Conservation (phyloP, 2,888 invertebrate species). For the Hipparchia sbordonii region DNA sequence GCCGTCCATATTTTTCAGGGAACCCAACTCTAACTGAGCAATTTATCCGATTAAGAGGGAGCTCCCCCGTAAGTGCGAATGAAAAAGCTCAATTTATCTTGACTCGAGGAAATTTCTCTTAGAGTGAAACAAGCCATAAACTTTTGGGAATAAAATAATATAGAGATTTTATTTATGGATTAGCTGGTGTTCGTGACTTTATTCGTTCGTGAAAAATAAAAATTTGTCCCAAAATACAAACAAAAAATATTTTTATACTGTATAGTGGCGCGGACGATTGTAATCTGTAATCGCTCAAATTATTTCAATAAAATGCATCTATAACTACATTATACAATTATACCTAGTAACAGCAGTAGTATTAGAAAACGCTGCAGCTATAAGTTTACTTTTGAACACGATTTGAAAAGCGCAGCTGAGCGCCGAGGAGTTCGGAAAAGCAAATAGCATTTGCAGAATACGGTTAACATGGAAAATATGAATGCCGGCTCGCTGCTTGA, state of each 20-base stretch:
- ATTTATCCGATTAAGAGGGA: slow-evolving; percentile 23
- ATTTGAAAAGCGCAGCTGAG: slow-evolving; percentile 5
- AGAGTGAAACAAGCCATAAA: slow-evolving; percentile 10
- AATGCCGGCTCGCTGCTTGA: neutral
- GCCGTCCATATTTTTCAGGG: slow-evolving; percentile 10
- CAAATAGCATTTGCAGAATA: slow-evolving; percentile 10
- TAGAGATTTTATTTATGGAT: neutral
- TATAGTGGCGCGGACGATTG: too few relatives aligned
- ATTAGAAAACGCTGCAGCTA: neutral
- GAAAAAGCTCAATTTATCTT: slow-evolving; percentile 23
- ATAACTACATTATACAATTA: too few relatives aligned
- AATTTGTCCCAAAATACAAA: too few relatives aligned
- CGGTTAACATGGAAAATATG: neutral
- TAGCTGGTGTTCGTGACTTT: neutral
- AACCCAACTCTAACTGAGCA: slow-evolving; percentile 12
- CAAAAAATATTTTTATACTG: too few relatives aligned
- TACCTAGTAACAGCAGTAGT: too few relatives aligned
- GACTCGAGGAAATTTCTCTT: slow-evolving; percentile 4
- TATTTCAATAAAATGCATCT: too few relatives aligned
- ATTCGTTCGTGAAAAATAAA: too few relatives aligned
- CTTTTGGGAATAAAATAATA: slow-evolving; percentile 8
- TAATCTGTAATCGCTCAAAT: too few relatives aligned
- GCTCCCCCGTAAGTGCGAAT: slow-evolving; percentile 11
- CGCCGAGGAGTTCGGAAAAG: slow-evolving; percentile 4
- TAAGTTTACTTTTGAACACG: neutral